These are phyloP conservation scores for Paralvinella palmiformis DNA, from an alignment of 1,140 invertebrate genomes.

Conservation along the genomic window DNA sequence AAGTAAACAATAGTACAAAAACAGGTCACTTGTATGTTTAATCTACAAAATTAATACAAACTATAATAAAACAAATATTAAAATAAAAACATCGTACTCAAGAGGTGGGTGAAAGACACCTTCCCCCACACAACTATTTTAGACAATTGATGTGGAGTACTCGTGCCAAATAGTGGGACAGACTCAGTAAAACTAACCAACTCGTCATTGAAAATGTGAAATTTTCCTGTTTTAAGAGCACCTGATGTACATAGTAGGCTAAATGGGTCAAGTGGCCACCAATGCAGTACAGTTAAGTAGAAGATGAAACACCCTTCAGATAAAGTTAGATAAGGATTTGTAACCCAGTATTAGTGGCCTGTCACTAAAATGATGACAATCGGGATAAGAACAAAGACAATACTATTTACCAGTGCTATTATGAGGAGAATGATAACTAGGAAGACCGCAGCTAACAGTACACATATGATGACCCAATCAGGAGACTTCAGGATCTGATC, in stretches of 20 bases:
- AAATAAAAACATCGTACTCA: no score
- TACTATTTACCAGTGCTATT: slow-evolving; percentile 33
- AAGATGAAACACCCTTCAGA: no score
- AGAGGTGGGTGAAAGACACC: no score
- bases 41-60: background rate
- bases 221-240: no score
- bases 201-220: no score
- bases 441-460: slow-evolving; percentile 33
- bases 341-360: background rate
- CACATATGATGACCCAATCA: slow-evolving; percentile 44
- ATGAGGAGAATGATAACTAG: slow-evolving; percentile 36
- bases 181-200: no score
- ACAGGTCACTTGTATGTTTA: background rate
- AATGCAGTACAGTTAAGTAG: no score
- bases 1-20: background rate
- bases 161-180: no score
- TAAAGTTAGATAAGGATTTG: background rate
- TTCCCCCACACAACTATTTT: no score
- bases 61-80: background rate
- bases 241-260: no score
- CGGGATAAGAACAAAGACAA: background rate
- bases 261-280: no score
- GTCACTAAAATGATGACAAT: background rate
- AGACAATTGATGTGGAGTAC: no score
- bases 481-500: slow-evolving; percentile 40